phyloP scores from a whole-genome alignment of 2,797 vertebrate genomes.

The Florisuga fusca region DNA sequence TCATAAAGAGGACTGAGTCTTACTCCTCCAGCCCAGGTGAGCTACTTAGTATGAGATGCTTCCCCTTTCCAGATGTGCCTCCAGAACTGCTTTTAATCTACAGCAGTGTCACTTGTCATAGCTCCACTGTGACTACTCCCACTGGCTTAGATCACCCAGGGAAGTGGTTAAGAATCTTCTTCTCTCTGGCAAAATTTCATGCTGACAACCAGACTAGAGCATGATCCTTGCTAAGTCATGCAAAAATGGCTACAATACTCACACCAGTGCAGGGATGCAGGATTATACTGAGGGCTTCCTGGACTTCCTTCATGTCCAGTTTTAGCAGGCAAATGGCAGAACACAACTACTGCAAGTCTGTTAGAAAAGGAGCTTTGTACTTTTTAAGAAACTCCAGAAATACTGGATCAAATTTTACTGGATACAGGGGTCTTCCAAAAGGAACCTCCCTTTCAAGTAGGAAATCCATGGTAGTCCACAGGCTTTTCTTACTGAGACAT shows the following conservation, averaged over 20 bases:
- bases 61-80: neutral
- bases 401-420: neutral
- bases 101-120: neutral
- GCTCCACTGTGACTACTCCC: neutral
- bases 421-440: neutral
- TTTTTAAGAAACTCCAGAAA: neutral
- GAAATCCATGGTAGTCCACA: neutral
- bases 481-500: neutral
- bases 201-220: neutral
- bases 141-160: neutral
- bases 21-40: neutral
- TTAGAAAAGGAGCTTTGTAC: neutral
- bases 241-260: neutral
- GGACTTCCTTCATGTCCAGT: neutral
- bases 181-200: neutral
- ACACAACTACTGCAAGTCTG: neutral
- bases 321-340: neutral
- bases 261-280: neutral
- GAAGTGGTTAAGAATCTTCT: neutral
- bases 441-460: neutral
- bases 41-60: neutral
- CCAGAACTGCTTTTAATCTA: neutral
- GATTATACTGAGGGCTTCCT: neutral
- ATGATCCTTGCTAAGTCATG: neutral
- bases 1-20: neutral